Evolutionary conservation across 1,140 invertebrate species (phyloP), one percentile per base, ranked within the genome.

Genomic region (Drosophila pandora): DNA sequence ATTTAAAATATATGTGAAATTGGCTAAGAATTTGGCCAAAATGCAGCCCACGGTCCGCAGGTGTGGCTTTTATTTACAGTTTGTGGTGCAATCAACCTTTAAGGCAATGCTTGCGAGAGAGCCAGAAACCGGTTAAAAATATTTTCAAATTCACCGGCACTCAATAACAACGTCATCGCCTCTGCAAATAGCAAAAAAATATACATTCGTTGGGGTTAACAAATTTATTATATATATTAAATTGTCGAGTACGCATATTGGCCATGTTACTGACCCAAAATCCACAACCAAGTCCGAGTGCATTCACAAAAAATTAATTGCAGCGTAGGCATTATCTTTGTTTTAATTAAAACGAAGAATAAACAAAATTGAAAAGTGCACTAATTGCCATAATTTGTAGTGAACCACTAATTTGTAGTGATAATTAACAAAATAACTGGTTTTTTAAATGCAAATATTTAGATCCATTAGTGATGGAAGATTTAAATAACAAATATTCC

Each of bases 71-170:
- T 52, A 71, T 71, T 71, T 71, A 47, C 68, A 25, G 67, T 71
- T 71, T 71, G 65, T 71, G 68, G 68, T 60, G 68, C 67, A 71
- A 71, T 71, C 67, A 60, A 71, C 68, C 65, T 71, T 71, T 71
- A 23, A 71, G 67, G 65, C 65, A 37, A 50, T 30, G 37, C 30
- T 37, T 70, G 45, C 22, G 30, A 70, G 30, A 70, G 68, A 70
- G 65, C 65, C 10, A 71, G 47, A 71, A 71, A 71, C 68, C 68
- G 67, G 68, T 71, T 71, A n/a, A 70, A 59, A 53, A 71, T 60
- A 71, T 69, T 81, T 78, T 34, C 30, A 34, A 68, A 69, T 64
- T 45, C 34, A 39, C 48, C 48, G 45, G 47, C 48, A 52, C 45
- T 69, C 41, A 69, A 43, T 70, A 57, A 9, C 50, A 45, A 59